Base-by-base conservation (phyloP, 2,888 invertebrate genomes). In the Parnassius glacialis region DNA sequence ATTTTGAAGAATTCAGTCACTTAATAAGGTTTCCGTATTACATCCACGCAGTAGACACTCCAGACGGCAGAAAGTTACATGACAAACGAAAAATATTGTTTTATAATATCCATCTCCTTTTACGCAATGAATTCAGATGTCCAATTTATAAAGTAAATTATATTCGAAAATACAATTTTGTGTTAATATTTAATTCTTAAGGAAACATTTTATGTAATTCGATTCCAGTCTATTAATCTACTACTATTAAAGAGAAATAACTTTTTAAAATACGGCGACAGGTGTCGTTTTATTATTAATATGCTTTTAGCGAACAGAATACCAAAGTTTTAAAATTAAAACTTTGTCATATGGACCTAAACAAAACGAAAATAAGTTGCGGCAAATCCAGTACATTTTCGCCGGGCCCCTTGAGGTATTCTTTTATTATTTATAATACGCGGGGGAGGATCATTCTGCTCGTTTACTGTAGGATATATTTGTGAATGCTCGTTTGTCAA, bases 401-500 rank as follows among this genome's bases (percentile, higher is more conserved):
- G 78, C 75, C 76, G 71, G 74, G 80, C 83, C 87, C 84, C 63
- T 82, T 70, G 77, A 81, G 83, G 78, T 81, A 84, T 84, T 82
- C 75, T 77, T 82, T 83, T 84, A 87, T 88, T 86, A 87, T 86
- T 85, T 88, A 86, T 87, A 87, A 86, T 85, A 86, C 87, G 83
- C 84, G 80, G 80, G 85, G 84, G 87, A 85, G 88, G 85, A 88
- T 88, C 87, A 86, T 87, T 87, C 84, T 84, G 80, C 79, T 82
- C 85, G 84, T 84, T 84, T 84, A 87, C 85, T 83, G 83, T 79
- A 83, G 85, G 83, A 88, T 88, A 86, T 86, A 85, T 85, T 84
- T 81, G 83, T 79, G 87, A 85, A 87, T 85, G 85, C 87, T 90
- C 90, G 86, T 90, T 90, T 90, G 88, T 90, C 88, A 90, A 90